phyloP scores from a whole-genome alignment of 2,888 invertebrate genomes.

The Drosophila imparisetae region DNA sequence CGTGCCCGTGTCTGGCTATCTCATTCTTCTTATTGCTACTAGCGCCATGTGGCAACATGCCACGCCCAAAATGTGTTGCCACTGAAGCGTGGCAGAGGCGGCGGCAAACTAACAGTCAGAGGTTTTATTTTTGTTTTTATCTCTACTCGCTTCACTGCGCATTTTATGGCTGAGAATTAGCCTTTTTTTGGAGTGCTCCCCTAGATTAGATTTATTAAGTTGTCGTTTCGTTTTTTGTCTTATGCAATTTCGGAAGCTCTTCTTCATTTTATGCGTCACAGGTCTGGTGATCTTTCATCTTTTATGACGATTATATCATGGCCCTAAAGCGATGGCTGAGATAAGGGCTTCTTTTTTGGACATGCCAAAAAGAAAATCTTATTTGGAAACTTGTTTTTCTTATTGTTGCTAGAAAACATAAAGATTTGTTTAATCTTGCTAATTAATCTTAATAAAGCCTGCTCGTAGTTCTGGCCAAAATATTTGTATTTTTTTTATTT shows the following conservation, averaged over 20 bases:
- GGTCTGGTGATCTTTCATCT: slow-evolving; percentile 9
- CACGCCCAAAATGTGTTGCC: slow-evolving; percentile 66
- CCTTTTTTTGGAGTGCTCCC: slow-evolving; percentile 28
- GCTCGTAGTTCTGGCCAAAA: background rate
- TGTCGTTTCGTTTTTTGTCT: slow-evolving; percentile 16
- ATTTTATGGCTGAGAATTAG: slow-evolving; percentile 67
- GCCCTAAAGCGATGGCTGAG: background rate
- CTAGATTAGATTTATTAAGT: slow-evolving; percentile 52
- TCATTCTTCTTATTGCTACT: slow-evolving; percentile 6
- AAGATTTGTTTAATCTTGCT: background rate
- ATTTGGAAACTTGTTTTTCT: background rate
- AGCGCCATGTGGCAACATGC: slow-evolving; percentile 67
- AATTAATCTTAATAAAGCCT: background rate
- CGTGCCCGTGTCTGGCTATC: slow-evolving; percentile 27
- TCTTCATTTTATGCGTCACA: background rate
- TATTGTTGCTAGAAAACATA: background rate
- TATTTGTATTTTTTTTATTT: background rate
- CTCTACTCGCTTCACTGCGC: slow-evolving; percentile 69
- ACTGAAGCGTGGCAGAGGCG: slow-evolving; percentile 72
- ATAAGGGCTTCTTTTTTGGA: background rate
- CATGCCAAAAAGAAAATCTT: background rate
- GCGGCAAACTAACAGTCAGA: slow-evolving; percentile 29
- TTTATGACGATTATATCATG: slow-evolving; percentile 15
- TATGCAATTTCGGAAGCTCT: slow-evolving; percentile 17
- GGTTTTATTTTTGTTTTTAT: slow-evolving; percentile 8